These are phyloP conservation scores for Micronycteris hirsuta DNA, from an alignment of 2,113 vertebrate genomes.

Conservation along the genomic window DNA sequence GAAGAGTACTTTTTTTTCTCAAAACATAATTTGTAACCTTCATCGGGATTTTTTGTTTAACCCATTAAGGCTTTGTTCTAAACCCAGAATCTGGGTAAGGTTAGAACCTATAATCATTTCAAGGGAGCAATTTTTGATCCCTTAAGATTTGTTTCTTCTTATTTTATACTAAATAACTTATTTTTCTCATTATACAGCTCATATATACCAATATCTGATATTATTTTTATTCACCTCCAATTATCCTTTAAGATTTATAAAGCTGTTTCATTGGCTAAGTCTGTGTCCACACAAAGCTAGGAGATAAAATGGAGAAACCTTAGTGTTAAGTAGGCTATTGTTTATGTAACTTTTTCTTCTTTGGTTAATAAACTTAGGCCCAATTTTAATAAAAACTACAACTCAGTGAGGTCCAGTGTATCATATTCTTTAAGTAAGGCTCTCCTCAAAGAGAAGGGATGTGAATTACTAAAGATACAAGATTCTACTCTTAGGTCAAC, in stretches of 20 bases:
- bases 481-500: background rate
- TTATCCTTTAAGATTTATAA: background rate
- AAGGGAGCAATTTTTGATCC: background rate
- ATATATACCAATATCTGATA: background rate
- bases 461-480: background rate
- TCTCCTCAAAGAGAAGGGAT: background rate
- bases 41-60: background rate
- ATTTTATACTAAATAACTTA: background rate
- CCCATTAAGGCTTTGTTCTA: conserved; percentile 21
- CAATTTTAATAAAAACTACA: conserved; percentile 2
- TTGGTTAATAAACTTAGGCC: background rate
- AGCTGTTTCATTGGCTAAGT: conserved; percentile 18
- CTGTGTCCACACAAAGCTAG: background rate
- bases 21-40: background rate
- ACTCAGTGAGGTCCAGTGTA: background rate
- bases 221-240: conserved; percentile 24
- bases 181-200: background rate
- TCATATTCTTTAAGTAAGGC: background rate
- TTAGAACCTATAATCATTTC: background rate
- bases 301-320: background rate
- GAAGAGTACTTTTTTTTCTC: background rate
- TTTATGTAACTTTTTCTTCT: background rate
- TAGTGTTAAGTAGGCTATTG: background rate
- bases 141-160: conserved; percentile 8
- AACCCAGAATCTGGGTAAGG: background rate